Evolutionary conservation across 2,888 invertebrate species (phyloP).

Genomic region (Malthinus flaveolus): DNA sequence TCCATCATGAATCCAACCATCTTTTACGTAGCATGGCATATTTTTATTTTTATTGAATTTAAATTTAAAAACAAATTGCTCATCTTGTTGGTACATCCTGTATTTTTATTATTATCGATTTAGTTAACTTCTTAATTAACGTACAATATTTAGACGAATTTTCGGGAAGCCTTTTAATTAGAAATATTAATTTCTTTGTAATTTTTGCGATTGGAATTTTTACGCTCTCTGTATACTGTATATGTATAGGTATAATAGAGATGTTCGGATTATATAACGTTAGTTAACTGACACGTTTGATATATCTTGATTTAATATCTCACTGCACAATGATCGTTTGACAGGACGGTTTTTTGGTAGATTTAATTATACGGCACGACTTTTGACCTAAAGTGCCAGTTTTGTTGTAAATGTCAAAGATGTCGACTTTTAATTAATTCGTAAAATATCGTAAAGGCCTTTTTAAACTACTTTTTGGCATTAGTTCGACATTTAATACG

Average conservation of each 20-base stretch:
- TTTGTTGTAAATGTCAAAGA: no score
- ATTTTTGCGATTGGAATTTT: no score
- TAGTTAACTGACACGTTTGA: background rate
- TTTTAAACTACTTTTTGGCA: background rate
- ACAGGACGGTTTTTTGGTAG: conserved; percentile 4
- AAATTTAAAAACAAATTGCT: no score
- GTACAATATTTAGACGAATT: no score
- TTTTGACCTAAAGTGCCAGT: conserved; percentile 3
- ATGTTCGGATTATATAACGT: background rate
- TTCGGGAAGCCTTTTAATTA: no score
- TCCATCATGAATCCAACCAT: no score
- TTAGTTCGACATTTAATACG: conserved; percentile 10
- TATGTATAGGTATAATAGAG: background rate
- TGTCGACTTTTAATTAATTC: background rate
- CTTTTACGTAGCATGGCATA: no score
- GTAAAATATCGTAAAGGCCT: background rate
- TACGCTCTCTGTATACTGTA: background rate
- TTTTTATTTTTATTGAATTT: no score
- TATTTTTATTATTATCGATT: no score
- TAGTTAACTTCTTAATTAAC: no score
- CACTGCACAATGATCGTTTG: conserved; percentile 2
- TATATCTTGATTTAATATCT: conserved; percentile 9
- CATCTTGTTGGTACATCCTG: no score
- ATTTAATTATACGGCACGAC: conserved; percentile 11
- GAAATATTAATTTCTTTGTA: no score